Percentiles rank a stretch among this genome's conserved stretches.
These are phyloP conservation scores for Palaemon carinicauda DNA, from an alignment of 1,140 invertebrate genomes.

Conservation along the genomic window DNA sequence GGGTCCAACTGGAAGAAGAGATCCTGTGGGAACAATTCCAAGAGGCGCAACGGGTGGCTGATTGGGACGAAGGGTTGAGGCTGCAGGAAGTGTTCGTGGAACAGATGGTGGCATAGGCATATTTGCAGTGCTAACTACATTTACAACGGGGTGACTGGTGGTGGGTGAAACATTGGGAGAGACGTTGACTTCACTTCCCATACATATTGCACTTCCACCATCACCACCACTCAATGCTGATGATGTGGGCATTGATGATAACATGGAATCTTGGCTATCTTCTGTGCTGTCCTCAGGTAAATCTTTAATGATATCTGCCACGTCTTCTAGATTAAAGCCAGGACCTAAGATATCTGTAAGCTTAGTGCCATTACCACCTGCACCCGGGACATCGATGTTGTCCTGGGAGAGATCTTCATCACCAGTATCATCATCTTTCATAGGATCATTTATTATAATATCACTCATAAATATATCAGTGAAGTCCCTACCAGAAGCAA, in stretches of 20 bases:
- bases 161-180: constrained; percentile 16
- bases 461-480: constrained; percentile 79
- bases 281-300: constrained; percentile 56
- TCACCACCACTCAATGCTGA: constrained; percentile 10
- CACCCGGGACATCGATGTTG: constrained; percentile 34
- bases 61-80: constrained; percentile 43
- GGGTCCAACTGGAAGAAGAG: background rate
- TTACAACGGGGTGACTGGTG: background rate
- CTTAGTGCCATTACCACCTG: constrained; percentile 58
- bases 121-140: background rate
- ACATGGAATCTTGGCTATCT: constrained; percentile 48
- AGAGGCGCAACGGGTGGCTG: constrained; percentile 50
- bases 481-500: constrained; percentile 73
- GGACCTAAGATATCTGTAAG: constrained; percentile 61
- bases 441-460: constrained; percentile 78
- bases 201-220: background rate
- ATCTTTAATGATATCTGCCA: constrained; percentile 59
- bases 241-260: constrained; percentile 17
- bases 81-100: background rate
- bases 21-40: constrained; percentile 23
- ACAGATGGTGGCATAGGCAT: background rate
- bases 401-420: constrained; percentile 55
- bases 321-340: constrained; percentile 62
- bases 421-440: constrained; percentile 63
- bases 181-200: constrained; percentile 22